Conservation (phyloP, 2,888 invertebrate species). For the Andrena flavipes region DNA sequence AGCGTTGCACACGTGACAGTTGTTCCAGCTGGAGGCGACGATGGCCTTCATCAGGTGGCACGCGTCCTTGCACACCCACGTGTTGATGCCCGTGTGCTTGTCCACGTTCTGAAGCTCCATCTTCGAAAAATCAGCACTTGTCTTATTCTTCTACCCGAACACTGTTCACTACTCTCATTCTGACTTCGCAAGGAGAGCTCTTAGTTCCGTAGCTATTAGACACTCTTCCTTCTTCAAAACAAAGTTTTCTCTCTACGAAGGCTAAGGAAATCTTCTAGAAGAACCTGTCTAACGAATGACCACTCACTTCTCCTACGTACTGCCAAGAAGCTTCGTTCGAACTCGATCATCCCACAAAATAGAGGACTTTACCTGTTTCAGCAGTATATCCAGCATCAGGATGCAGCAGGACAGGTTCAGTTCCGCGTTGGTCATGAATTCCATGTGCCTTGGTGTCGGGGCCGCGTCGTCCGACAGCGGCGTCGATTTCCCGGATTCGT, state of each 20-base stretch:
- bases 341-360: not conserved
- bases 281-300: not conserved
- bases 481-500: conserved; percentile 89
- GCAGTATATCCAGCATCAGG: conserved; percentile 96
- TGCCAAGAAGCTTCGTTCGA: not conserved
- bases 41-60: conserved; percentile 91
- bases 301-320: too few species aligned
- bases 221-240: too few species aligned
- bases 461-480: conserved; percentile 90
- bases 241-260: too few species aligned
- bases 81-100: conserved; percentile 92
- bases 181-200: not conserved
- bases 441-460: conserved; percentile 87
- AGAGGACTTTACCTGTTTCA: conserved; percentile 91
- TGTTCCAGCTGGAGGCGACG: conserved; percentile 90
- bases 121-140: conserved; percentile 79
- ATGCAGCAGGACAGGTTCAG: conserved; percentile 97
- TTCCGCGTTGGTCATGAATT: conserved; percentile 90
- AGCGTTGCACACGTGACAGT: conserved; percentile 87
- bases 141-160: not conserved
- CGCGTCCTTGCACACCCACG: conserved; percentile 90
- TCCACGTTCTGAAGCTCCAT: conserved; percentile 95
- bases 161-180: not conserved
- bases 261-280: not conserved
- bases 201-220: not conserved